phyloP scores from a whole-genome alignment of 2,113 vertebrate genomes.

The Pedetes capensis region DNA sequence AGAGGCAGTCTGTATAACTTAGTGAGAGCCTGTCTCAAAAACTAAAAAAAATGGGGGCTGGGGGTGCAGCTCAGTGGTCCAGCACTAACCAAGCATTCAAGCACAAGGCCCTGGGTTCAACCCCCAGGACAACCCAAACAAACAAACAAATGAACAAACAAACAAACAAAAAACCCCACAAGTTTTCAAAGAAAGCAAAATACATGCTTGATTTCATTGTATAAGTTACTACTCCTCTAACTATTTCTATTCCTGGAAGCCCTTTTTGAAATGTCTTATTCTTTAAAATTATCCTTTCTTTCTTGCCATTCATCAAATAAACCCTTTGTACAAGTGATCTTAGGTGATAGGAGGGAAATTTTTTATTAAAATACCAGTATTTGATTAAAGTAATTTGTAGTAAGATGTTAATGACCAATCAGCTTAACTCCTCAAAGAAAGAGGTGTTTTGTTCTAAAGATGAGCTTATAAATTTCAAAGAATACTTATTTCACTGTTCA shows the following conservation, averaged over 20 bases:
- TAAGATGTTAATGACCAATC: slow-evolving; percentile 24
- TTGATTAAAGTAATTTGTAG: slow-evolving; percentile 22
- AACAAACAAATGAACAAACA: too few species aligned
- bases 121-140: too few species aligned
- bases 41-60: too few species aligned
- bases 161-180: too few species aligned
- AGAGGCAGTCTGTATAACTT: too few species aligned
- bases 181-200: slow-evolving; percentile 24
- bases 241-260: not conserved
- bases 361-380: too few species aligned
- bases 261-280: not conserved
- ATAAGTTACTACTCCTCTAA: not conserved
- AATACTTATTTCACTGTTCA: too few species aligned
- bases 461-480: not conserved
- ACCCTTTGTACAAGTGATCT: not conserved
- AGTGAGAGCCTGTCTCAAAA: too few species aligned
- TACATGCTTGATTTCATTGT: not conserved
- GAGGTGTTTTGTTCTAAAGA: slow-evolving; percentile 34
- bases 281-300: not conserved
- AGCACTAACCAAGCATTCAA: too few species aligned
- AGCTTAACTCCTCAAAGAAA: slow-evolving; percentile 13
- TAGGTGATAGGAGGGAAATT: slow-evolving; percentile 20
- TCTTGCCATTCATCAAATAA: not conserved
- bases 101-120: too few species aligned
- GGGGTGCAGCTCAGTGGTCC: too few species aligned